phyloP scores from a whole-genome alignment of 2,113 vertebrate genomes.

The Saguinus midas region DNA sequence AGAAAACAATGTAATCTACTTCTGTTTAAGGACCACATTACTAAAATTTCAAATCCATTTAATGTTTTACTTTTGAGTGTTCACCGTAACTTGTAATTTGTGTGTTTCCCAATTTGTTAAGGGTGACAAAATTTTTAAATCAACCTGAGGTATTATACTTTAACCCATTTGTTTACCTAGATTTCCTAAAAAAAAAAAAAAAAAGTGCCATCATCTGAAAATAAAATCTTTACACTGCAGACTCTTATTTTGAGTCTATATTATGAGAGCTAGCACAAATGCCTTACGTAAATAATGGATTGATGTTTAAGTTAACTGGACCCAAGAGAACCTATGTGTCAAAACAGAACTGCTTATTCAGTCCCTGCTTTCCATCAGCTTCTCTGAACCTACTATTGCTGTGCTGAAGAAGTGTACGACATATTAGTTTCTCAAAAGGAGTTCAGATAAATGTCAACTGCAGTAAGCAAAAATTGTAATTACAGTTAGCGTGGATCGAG shows the following conservation, averaged over 20 bases:
- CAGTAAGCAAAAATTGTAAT: constrained; percentile 32
- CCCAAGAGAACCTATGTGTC: background rate
- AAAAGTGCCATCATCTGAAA: background rate
- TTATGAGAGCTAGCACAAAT: background rate
- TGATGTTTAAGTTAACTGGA: constrained; percentile 56
- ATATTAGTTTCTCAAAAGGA: constrained; percentile 30
- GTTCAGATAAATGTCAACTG: constrained; percentile 33
- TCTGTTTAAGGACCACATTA: background rate
- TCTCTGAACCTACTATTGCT: background rate
- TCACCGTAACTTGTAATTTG: constrained; percentile 24
- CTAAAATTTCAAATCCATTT: constrained; percentile 31
- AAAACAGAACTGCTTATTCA: constrained; percentile 10
- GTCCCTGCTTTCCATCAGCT: background rate
- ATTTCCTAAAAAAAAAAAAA: background rate
- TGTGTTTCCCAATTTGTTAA: background rate
- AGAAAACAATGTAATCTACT: background rate
- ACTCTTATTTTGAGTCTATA: constrained; percentile 9
- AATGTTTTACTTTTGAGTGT: constrained; percentile 19
- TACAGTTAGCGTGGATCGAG: background rate
- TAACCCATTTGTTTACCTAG: background rate
- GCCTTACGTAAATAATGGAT: constrained; percentile 23
- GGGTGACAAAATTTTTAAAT: background rate
- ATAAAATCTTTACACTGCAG: constrained; percentile 49
- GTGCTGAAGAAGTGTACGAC: background rate
- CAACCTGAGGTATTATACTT: background rate